phyloP scores from a whole-genome alignment of 2,888 invertebrate species.

The Sarcophaga variegata region DNA sequence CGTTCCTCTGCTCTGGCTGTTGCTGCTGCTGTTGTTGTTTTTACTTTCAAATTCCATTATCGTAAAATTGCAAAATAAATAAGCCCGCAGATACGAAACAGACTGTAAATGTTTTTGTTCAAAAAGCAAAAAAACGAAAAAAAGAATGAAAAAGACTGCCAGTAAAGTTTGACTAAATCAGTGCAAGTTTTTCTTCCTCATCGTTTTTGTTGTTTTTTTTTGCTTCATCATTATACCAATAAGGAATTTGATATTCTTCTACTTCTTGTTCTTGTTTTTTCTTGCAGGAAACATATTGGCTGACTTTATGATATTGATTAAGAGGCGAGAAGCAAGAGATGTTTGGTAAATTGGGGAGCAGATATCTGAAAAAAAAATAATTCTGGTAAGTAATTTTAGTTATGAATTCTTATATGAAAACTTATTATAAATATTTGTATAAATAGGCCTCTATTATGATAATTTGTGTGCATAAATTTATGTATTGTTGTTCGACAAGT shows the following conservation, averaged over 20 bases:
- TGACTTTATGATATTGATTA: background rate
- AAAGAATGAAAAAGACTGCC: background rate
- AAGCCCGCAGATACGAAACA: background rate
- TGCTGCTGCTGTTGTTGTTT: constrained; percentile 18
- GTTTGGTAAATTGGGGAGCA: too few species aligned
- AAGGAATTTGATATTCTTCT: background rate
- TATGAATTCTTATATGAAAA: too few species aligned
- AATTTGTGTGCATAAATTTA: too few species aligned
- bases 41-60: constrained; percentile 33
- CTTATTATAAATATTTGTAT: too few species aligned
- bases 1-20: too few species aligned
- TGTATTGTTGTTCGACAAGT: too few species aligned
- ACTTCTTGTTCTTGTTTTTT: too few species aligned
- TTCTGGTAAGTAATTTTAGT: too few species aligned
- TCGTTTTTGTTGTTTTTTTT: background rate
- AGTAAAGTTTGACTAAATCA: background rate
- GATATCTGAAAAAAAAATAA: too few species aligned
- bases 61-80: constrained; percentile 26
- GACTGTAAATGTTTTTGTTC: background rate
- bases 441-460: too few species aligned
- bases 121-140: too few species aligned
- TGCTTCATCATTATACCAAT: background rate
- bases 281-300: background rate
- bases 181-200: background rate
- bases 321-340: background rate